Conservation (phyloP, 2,888 invertebrate genomes). For the Philereme vetulata region DNA sequence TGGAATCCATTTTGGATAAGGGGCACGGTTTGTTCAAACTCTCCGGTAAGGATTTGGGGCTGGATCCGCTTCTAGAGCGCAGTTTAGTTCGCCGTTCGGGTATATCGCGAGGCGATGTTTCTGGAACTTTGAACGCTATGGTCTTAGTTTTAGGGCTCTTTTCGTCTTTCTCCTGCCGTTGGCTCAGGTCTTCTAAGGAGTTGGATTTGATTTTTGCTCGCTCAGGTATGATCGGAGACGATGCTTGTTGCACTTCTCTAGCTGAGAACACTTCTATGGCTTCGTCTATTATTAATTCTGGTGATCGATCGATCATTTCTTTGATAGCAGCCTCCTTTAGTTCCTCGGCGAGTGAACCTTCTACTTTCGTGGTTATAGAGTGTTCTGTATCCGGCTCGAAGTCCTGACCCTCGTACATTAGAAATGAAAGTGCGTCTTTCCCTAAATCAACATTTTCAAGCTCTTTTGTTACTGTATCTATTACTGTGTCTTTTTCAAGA, state of each 20-base stretch:
- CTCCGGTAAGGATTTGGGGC: slow-evolving; percentile 78
- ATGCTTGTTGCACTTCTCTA: slow-evolving; percentile 58
- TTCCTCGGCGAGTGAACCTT: slow-evolving; percentile 66
- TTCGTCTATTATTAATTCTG: slow-evolving; percentile 72
- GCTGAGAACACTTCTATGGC: slow-evolving; percentile 58
- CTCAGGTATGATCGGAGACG: slow-evolving; percentile 69
- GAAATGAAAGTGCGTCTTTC: slow-evolving; percentile 72
- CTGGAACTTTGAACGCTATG: slow-evolving; percentile 73
- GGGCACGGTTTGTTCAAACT: slow-evolving; percentile 71
- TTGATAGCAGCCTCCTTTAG: slow-evolving; percentile 69
- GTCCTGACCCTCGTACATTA: slow-evolving; percentile 65
- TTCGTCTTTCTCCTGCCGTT: slow-evolving; percentile 46
- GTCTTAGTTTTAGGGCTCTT: slow-evolving; percentile 65
- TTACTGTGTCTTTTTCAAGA: slow-evolving; percentile 33
- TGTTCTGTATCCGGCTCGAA: slow-evolving; percentile 47
- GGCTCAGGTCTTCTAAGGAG: slow-evolving; percentile 68
- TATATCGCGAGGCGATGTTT: slow-evolving; percentile 72
- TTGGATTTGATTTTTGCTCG: slow-evolving; percentile 71
- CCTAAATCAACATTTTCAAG: slow-evolving; percentile 66
- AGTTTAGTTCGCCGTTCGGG: slow-evolving; percentile 65
- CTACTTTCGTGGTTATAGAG: slow-evolving; percentile 37
- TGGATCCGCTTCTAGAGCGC: slow-evolving; percentile 68
- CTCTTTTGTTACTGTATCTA: slow-evolving; percentile 39
- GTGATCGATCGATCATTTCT: slow-evolving; percentile 70
- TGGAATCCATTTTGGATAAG: slow-evolving; percentile 61